phyloP scores from a whole-genome alignment of 2,888 invertebrate genomes.

The Noctua comes region DNA sequence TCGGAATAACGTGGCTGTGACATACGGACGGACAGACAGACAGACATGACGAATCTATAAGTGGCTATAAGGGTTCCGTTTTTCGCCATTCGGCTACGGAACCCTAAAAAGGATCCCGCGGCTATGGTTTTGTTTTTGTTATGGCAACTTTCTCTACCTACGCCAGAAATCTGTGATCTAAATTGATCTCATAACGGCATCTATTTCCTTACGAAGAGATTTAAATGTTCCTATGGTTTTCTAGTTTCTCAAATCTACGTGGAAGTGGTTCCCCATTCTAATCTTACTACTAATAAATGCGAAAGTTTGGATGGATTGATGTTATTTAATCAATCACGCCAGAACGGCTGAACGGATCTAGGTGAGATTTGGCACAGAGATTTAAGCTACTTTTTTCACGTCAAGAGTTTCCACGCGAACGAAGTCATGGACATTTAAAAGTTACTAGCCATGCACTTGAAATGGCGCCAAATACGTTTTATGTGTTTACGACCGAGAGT shows the following conservation, averaged over 20 bases:
- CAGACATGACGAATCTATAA: too few relatives aligned
- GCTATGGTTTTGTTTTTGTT: background rate
- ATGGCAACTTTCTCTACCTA: slow-evolving; percentile 24
- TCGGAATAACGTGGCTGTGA: too few relatives aligned
- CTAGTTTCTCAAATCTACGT: background rate
- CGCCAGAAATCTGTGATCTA: slow-evolving; percentile 21
- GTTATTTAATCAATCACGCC: too few relatives aligned
- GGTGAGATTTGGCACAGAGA: too few relatives aligned
- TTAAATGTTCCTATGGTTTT: background rate
- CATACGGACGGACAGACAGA: too few relatives aligned
- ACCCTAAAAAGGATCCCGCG: background rate
- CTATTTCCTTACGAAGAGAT: slow-evolving; percentile 1
- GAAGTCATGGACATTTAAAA: background rate
- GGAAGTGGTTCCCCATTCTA: background rate
- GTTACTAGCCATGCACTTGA: background rate
- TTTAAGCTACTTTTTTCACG: too few relatives aligned
- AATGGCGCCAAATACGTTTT: background rate
- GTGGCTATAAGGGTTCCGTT: too few relatives aligned
- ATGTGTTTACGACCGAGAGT: background rate
- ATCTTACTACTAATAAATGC: too few relatives aligned
- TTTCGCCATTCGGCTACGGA: too few relatives aligned
- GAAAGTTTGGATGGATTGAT: too few relatives aligned
- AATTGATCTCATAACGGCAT: slow-evolving; percentile 15
- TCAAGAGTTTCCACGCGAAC: too few relatives aligned
- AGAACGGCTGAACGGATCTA: too few relatives aligned